phyloP scores from a whole-genome alignment of 2,888 invertebrate species.

The Hemaris fuciformis region DNA sequence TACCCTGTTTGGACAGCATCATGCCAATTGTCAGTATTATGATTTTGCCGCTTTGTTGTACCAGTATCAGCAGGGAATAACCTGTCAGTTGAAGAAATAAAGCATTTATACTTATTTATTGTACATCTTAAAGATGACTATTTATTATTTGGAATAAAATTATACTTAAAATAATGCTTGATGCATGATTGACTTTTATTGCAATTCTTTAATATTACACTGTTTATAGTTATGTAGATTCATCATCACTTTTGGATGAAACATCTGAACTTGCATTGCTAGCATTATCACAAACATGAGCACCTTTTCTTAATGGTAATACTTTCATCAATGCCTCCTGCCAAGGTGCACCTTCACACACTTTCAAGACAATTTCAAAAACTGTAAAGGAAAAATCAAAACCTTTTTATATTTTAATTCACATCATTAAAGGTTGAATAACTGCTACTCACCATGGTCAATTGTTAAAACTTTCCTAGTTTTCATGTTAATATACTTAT shows the following conservation, averaged over 20 bases:
- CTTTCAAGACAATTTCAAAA: constrained; percentile 89
- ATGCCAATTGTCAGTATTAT: too few relatives aligned
- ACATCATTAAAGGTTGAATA: neutral
- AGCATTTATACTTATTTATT: too few relatives aligned
- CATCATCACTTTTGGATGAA: constrained; percentile 42
- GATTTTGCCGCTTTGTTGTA: too few relatives aligned
- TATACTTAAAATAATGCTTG: too few relatives aligned
- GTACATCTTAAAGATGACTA: too few relatives aligned
- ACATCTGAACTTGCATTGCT: constrained; percentile 46
- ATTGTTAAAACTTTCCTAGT: constrained; percentile 96
- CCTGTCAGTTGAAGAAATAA: too few relatives aligned
- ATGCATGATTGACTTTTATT: too few relatives aligned
- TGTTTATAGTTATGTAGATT: constrained; percentile 20
- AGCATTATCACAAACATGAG: constrained; percentile 64
- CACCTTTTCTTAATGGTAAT: constrained; percentile 90
- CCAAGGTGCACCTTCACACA: constrained; percentile 90
- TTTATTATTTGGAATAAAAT: too few relatives aligned
- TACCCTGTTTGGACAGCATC: too few relatives aligned
- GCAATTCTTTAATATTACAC: too few relatives aligned
- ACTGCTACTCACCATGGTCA: constrained; percentile 89
- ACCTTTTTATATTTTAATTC: too few relatives aligned
- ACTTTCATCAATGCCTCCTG: constrained; percentile 88
- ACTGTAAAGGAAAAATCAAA: constrained; percentile 77
- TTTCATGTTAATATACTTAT: constrained; percentile 94
- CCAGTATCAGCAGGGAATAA: too few relatives aligned